phyloP scores from a whole-genome alignment of 2,797 vertebrate genomes.

The Siniperca undulata region DNA sequence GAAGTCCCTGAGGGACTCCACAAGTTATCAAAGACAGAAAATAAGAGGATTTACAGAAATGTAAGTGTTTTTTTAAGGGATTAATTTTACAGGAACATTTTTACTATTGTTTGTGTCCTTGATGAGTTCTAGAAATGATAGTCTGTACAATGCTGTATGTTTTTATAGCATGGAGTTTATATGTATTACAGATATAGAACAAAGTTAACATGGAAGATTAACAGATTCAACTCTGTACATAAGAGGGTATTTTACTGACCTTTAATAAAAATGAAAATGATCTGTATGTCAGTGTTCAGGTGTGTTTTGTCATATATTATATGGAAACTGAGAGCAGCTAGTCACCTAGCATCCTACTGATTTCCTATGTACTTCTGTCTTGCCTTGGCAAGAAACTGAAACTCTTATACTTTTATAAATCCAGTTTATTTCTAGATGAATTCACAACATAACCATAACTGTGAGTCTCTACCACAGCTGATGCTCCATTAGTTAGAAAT shows the following conservation, averaged over 20 bases:
- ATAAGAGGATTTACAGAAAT: background rate
- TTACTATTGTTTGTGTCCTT: conserved; percentile 11
- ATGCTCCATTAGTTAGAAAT: no score
- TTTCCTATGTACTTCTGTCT: background rate
- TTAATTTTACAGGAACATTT: conserved; percentile 1
- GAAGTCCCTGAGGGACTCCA: conserved; percentile 19
- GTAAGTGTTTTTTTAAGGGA: background rate
- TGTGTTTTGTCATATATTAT: background rate
- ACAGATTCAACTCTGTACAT: conserved; percentile 49
- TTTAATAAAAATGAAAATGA: conserved; percentile 38
- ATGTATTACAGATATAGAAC: conserved; percentile 47
- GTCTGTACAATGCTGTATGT: conserved; percentile 47
- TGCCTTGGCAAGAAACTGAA: background rate
- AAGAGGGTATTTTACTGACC: conserved; percentile 56
- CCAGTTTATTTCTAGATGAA: background rate
- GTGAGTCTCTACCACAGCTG: no score
- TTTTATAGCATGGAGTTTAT: conserved; percentile 53
- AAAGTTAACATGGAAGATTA: conserved; percentile 31
- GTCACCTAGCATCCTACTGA: background rate
- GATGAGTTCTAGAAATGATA: background rate
- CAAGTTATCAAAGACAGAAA: background rate
- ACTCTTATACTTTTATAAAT: background rate
- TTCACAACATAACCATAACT: background rate
- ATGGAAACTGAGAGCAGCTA: background rate
- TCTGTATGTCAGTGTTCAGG: background rate